Evolutionary conservation across 2,113 vertebrate genomes (phyloP).

Genomic region (Serinus canaria): DNA sequence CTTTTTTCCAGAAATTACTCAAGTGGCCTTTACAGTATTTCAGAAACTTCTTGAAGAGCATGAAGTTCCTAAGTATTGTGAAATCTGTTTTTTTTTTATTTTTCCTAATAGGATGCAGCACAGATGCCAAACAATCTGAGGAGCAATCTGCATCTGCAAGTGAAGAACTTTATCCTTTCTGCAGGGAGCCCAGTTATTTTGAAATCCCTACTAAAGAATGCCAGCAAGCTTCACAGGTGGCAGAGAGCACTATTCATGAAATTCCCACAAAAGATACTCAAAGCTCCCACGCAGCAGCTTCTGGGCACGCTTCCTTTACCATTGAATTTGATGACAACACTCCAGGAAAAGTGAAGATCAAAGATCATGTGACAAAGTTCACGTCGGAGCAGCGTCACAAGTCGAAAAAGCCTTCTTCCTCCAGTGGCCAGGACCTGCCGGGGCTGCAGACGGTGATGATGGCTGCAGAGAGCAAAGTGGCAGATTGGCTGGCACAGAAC

Average conservation of each 20-base stretch:
- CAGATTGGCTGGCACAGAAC: constrained; percentile 98
- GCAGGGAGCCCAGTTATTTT: constrained; percentile 90
- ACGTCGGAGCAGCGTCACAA: constrained; percentile 85
- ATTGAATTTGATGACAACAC: constrained; percentile 97
- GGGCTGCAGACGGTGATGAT: constrained; percentile 94
- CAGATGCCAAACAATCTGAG: constrained; percentile 83
- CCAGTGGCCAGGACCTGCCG: constrained; percentile 84
- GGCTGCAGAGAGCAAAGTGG: constrained; percentile 96
- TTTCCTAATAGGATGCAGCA: constrained; percentile 78
- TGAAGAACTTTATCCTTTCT: constrained; percentile 81
- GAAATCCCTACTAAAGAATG: constrained; percentile 94
- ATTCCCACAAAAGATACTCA: constrained; percentile 94
- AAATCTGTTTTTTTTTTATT: constrained; percentile 66
- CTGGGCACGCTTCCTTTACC: constrained; percentile 97
- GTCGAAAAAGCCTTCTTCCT: constrained; percentile 80
- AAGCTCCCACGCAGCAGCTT: constrained; percentile 74
- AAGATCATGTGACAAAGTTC: constrained; percentile 94
- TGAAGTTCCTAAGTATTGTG: constrained; percentile 58
- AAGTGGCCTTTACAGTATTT: constrained; percentile 32
- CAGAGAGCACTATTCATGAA: constrained; percentile 88
- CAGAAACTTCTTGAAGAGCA: constrained; percentile 11
- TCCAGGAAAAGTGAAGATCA: constrained; percentile 97
- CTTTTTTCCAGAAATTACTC: constrained; percentile 32
- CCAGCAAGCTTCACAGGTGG: constrained; percentile 77
- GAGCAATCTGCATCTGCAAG: constrained; percentile 76